These are phyloP conservation scores for Norana najaformis DNA, from an alignment of 2,888 invertebrate genomes.

Conservation along the genomic window DNA sequence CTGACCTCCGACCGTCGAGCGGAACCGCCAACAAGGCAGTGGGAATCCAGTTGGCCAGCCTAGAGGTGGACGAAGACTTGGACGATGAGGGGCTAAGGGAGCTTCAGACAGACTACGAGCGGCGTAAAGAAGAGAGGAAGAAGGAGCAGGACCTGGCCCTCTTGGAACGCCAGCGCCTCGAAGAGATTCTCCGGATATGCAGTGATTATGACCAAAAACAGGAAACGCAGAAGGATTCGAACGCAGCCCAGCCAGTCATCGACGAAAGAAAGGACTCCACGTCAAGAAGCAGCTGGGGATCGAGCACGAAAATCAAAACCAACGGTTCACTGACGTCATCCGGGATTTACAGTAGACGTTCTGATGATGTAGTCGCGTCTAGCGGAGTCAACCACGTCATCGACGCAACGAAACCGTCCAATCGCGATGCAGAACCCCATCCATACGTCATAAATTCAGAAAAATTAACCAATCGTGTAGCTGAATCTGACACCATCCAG, in stretches of 20 bases:
- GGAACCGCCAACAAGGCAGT: background rate
- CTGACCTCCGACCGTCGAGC: background rate
- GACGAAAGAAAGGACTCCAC: background rate
- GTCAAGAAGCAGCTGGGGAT: slow-evolving; percentile 9
- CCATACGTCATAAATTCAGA: background rate
- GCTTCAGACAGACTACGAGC: slow-evolving; percentile 48
- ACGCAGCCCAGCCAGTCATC: background rate
- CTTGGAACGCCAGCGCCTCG: slow-evolving; percentile 67
- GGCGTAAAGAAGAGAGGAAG: slow-evolving; percentile 59
- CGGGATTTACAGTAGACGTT: slow-evolving; percentile 32
- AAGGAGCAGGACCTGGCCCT: slow-evolving; percentile 60
- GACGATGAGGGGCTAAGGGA: slow-evolving; percentile 14
- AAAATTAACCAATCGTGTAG: background rate
- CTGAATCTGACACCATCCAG: background rate
- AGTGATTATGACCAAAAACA: slow-evolving; percentile 78
- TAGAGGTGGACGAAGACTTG: background rate
- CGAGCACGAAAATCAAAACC: slow-evolving; percentile 57
- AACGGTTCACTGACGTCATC: slow-evolving; percentile 60
- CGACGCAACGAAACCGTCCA: background rate
- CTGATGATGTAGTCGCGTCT: background rate
- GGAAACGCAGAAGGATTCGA: background rate
- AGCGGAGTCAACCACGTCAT: background rate
- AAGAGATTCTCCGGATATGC: slow-evolving; percentile 90
- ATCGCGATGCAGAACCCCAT: background rate
- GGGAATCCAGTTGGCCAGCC: no score